Evolutionary conservation across 2,888 invertebrate genomes (phyloP).

Genomic region (Amiota minor): DNA sequence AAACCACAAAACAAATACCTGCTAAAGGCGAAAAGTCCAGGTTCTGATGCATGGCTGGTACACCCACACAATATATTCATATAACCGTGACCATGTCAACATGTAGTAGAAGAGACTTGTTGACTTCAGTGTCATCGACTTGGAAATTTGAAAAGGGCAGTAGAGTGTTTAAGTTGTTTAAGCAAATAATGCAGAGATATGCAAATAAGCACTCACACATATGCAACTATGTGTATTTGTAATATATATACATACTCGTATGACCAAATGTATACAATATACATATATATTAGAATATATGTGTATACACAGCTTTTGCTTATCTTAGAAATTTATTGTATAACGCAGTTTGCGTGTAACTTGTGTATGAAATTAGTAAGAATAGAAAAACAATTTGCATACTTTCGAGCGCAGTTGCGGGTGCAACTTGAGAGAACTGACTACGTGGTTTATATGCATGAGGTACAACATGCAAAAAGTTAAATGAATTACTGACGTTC

Average conservation of each 20-base stretch:
- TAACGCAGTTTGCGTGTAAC: background rate
- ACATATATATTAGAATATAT: background rate
- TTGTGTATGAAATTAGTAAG: slow-evolving; percentile 7
- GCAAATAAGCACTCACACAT: background rate
- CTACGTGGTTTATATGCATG: too few species aligned
- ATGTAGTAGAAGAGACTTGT: background rate
- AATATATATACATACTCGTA: background rate
- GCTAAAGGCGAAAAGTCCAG: background rate
- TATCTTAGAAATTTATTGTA: slow-evolving; percentile 1
- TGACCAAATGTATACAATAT: background rate
- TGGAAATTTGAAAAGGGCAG: background rate
- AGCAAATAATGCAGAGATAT: slow-evolving; percentile 14
- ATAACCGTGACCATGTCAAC: slow-evolving; percentile 24
- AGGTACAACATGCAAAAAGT: too few species aligned
- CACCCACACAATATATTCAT: background rate
- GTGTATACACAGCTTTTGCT: background rate
- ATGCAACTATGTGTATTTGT: background rate
- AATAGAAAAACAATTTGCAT: slow-evolving; percentile 17
- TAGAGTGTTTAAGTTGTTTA: background rate
- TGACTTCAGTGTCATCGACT: slow-evolving; percentile 6
- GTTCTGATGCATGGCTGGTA: background rate
- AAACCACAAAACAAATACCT: background rate
- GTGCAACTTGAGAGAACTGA: too few species aligned
- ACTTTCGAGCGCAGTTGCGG: slow-evolving; percentile 2
- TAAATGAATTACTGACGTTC: too few species aligned